A percentile compares a stretch with the other conserved stretches of the same genome.
These are phyloP conservation scores for Dreissena polymorpha DNA, from an alignment of 1,140 invertebrate species.

Conservation along the genomic window DNA sequence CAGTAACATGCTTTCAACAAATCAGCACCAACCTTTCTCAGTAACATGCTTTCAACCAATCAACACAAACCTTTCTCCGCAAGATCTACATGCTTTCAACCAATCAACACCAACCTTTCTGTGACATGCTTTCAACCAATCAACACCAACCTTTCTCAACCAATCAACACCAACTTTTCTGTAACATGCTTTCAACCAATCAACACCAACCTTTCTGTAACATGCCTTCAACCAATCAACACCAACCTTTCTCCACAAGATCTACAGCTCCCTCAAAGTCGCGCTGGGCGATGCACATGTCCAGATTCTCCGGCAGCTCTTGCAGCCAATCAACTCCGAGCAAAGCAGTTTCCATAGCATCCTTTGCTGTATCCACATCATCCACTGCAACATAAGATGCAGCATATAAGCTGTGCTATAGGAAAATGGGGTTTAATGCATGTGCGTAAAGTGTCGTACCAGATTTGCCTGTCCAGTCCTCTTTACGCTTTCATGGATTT, in stretches of 20 bases:
- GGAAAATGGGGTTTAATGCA: not conserved
- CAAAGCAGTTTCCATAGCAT: constrained; percentile 71
- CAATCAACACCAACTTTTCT: too few species aligned
- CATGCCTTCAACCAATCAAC: constrained; percentile 87
- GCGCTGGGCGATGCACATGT: constrained; percentile 97
- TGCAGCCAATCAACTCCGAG: constrained; percentile 90
- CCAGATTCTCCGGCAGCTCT: constrained; percentile 96
- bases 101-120: constrained; percentile 82
- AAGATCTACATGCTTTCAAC: constrained; percentile 94
- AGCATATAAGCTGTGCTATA: too few species aligned
- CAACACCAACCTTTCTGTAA: too few species aligned
- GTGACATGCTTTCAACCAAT: too few species aligned
- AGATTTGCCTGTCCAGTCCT: too few species aligned
- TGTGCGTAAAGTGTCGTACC: constrained; percentile 11
- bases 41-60: too few species aligned
- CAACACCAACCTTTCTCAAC: too few species aligned
- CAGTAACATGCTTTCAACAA: too few species aligned
- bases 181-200: too few species aligned
- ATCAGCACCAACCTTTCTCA: too few species aligned
- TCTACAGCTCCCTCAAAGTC: constrained; percentile 97
- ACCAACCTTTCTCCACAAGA: constrained; percentile 87
- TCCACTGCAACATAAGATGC: constrained; percentile 67
- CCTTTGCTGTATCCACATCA: constrained; percentile 58
- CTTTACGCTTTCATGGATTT: too few species aligned
- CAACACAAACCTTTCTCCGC: too few species aligned